Base-by-base conservation (phyloP, 2,888 invertebrate species). In the Synergus itoensis region DNA sequence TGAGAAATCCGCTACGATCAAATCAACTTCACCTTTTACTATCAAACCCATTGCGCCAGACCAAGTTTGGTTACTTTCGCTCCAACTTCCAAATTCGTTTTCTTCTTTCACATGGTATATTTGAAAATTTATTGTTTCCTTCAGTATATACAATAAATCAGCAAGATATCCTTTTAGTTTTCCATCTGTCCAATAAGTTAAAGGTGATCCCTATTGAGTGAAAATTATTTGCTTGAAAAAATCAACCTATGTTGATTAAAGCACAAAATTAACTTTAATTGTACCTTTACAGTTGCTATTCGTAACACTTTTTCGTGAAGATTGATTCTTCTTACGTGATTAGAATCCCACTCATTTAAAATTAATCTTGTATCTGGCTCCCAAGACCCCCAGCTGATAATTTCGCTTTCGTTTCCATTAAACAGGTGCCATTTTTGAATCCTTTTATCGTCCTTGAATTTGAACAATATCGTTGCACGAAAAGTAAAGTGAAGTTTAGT, bases 381-480 rank as follows among this genome's bases (percentile, higher is more conserved):
- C 87, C 53, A 53, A 14, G 85, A 79, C n/a, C 83, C 67, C 4
- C 21, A 18, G 0, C 76, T 80, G 57, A 78, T 53, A 4, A 83
- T 84, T 1, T 76, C 9, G 28, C 82, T 84, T 0, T 81, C 76
- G 1, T 76, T 41, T 4, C 84, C 41, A 0, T 84, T 75, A 81
- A 53, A 53, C 9, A 9, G n/a, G 53, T 87, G 89, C 87, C 88
- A 88, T 69, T 88, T 88, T 9, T 78, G 76, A 4, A 88, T 36
- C 0, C 11, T 63, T 5, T 79, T 12, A 40, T 84, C 76, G 0
- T 80, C 69, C 21, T 82, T 77, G 40, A 87, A 86, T 7, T 82
- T 81, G 1, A 90, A 85, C 21, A 89, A 57, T 84, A 88, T 84
- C 80, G 48, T 48, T 16, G 16, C 16, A 8, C 16, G 48, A n/a